Percentiles rank a stretch among this genome's conserved stretches.
Evolutionary conservation across 2,797 vertebrate species (phyloP).

Genomic region (Catostomus latipinnis): DNA sequence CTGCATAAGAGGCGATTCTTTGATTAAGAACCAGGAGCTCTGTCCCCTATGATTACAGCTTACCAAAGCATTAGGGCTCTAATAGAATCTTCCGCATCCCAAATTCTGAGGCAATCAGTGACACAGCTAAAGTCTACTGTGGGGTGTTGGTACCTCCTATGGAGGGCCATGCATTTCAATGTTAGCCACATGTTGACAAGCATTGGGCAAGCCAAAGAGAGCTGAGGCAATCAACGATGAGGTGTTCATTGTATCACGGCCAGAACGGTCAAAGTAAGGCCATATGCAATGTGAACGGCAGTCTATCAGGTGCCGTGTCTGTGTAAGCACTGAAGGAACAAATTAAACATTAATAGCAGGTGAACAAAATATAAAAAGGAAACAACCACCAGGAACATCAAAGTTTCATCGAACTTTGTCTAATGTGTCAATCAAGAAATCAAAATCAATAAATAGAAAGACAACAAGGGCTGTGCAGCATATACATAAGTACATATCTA

Average conservation of each 20-base stretch:
- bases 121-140: constrained; percentile 59
- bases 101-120: constrained; percentile 64
- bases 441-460: constrained; percentile 78
- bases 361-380: constrained; percentile 68
- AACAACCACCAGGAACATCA: constrained; percentile 71
- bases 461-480: constrained; percentile 76
- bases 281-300: constrained; percentile 68
- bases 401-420: constrained; percentile 56
- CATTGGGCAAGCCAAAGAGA: constrained; percentile 53
- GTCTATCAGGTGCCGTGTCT: constrained; percentile 67
- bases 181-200: constrained; percentile 61
- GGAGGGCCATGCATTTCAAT: constrained; percentile 67
- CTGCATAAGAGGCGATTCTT: constrained; percentile 77
- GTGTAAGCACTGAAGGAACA: constrained; percentile 60
- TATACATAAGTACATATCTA: constrained; percentile 81
- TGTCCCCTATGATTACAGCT: constrained; percentile 78
- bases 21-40: constrained; percentile 74
- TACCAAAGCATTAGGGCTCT: constrained; percentile 77
- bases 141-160: constrained; percentile 55
- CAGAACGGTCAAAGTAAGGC: constrained; percentile 56
- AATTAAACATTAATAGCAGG: constrained; percentile 60
- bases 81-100: constrained; percentile 58
- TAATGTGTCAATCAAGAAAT: constrained; percentile 58
- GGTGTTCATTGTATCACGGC: constrained; percentile 58
- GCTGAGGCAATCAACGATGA: constrained; percentile 60